These are phyloP conservation scores for Pleuronectes platessa DNA, from an alignment of 2,113 vertebrate species.

Conservation along the genomic window DNA sequence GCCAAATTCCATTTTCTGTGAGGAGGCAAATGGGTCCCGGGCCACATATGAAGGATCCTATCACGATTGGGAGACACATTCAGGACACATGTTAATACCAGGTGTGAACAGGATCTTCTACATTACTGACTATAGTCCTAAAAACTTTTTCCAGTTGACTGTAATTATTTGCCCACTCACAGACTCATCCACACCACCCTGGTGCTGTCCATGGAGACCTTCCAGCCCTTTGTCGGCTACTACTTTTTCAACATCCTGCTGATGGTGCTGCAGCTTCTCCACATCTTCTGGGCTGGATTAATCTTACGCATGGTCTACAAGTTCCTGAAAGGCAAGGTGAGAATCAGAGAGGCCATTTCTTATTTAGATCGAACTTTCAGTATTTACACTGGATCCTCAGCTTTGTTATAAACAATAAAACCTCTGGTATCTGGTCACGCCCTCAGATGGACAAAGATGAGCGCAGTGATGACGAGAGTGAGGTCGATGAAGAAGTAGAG, in stretches of 20 bases:
- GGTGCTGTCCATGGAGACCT: constrained; percentile 86
- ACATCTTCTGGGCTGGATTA: constrained; percentile 92
- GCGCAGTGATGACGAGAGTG: constrained; percentile 90
- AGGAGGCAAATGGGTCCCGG: too few relatives aligned
- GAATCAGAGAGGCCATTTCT: constrained; percentile 19
- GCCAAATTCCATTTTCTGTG: too few relatives aligned
- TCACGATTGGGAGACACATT: too few relatives aligned
- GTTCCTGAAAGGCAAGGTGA: constrained; percentile 88
- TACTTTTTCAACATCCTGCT: constrained; percentile 91
- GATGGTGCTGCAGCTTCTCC: constrained; percentile 86
- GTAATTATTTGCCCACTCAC: constrained; percentile 13
- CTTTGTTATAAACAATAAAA: constrained; percentile 1
- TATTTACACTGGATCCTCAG: neutral
- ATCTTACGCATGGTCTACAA: constrained; percentile 90
- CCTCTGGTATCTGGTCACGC: constrained; percentile 8
- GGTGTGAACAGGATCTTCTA: too few relatives aligned
- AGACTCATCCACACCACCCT: constrained; percentile 88
- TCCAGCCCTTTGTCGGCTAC: constrained; percentile 88
- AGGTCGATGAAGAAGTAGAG: constrained; percentile 81
- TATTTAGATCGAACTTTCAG: neutral
- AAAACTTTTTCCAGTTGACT: neutral
- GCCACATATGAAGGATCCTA: too few relatives aligned
- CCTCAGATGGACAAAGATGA: constrained; percentile 90
- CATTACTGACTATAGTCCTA: neutral
- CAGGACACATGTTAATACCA: too few relatives aligned